Conservation (phyloP, 2,797 vertebrate species). For the Notamacropus eugenii region DNA sequence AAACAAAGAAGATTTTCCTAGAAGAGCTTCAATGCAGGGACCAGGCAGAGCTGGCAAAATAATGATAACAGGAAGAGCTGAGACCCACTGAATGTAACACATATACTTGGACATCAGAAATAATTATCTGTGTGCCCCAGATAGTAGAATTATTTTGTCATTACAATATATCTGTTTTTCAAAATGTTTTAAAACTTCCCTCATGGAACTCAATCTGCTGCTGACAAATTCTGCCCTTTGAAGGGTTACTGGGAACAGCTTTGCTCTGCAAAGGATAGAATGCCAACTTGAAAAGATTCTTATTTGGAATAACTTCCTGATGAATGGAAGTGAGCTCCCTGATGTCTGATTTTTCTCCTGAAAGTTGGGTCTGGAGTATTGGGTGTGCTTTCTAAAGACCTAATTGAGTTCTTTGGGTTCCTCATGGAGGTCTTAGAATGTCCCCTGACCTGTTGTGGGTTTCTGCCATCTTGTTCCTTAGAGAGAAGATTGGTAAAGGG, state of each 20-base stretch:
- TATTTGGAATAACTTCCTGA: not conserved
- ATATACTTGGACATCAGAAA: not conserved
- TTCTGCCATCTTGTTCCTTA: not conserved
- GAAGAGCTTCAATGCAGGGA: not conserved
- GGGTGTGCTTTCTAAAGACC: not conserved
- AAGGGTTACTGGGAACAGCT: not conserved
- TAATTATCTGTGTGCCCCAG: not conserved
- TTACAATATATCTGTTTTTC: not conserved
- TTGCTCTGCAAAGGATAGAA: not conserved
- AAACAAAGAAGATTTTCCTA: not conserved
- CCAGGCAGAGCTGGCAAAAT: not conserved
- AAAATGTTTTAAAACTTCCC: not conserved
- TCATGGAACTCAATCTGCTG: not conserved
- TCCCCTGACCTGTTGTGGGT: not conserved
- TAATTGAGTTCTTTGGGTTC: not conserved
- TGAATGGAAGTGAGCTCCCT: not conserved
- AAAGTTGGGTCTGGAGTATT: not conserved
- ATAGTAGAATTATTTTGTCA: not conserved
- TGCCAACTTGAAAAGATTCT: not conserved
- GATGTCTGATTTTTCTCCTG: not conserved
- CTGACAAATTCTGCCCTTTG: not conserved
- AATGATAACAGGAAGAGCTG: not conserved
- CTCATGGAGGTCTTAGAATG: not conserved
- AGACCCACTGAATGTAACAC: not conserved
- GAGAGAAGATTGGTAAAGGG: not conserved